These are phyloP conservation scores for Drosophila lacertosa DNA, from an alignment of 1,140 invertebrate genomes.

Conservation along the genomic window DNA sequence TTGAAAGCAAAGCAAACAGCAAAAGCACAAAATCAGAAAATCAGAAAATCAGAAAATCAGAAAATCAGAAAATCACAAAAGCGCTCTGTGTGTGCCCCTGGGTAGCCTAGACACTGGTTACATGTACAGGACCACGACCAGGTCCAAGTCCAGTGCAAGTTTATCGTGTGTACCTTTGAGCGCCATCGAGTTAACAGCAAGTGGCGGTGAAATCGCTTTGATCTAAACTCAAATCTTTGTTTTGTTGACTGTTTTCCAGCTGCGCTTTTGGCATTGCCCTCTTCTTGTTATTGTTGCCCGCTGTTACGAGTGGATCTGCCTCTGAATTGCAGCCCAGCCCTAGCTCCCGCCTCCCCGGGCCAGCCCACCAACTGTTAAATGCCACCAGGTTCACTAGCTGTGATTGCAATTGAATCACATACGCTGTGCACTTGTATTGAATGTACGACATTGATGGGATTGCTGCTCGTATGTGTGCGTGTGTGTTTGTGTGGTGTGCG, in stretches of 20 bases:
- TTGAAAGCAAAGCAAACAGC: constrained; percentile 69
- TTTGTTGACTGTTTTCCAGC: constrained; percentile 66
- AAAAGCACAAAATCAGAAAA: constrained; percentile 37
- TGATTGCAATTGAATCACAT: constrained; percentile 75
- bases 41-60: constrained; percentile 37
- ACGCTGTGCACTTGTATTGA: constrained; percentile 45
- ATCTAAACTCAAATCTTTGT: constrained; percentile 78
- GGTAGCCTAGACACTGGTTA: constrained; percentile 59
- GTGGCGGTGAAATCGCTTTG: constrained; percentile 77
- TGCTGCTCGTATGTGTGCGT: constrained; percentile 20
- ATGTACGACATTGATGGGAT: constrained; percentile 67
- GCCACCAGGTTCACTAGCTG: constrained; percentile 78
- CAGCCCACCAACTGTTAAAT: constrained; percentile 57
- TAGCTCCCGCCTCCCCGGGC: constrained; percentile 9
- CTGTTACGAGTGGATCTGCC: constrained; percentile 52
- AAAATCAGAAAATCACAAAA: constrained; percentile 39
- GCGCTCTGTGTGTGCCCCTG: constrained; percentile 31
- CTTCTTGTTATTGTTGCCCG: constrained; percentile 46
- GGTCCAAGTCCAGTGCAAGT: constrained; percentile 58
- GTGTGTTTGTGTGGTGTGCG: constrained; percentile 10
- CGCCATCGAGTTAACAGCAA: constrained; percentile 80
- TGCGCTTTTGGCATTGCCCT: constrained; percentile 63
- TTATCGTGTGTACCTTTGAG: constrained; percentile 77
- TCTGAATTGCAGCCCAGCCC: constrained; percentile 41
- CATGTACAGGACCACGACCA: constrained; percentile 12